A percentile compares a stretch with the other conserved stretches of the same genome.
These are phyloP conservation scores for Epicauta chinensis DNA, from an alignment of 1,140 invertebrate species.

Conservation along the genomic window DNA sequence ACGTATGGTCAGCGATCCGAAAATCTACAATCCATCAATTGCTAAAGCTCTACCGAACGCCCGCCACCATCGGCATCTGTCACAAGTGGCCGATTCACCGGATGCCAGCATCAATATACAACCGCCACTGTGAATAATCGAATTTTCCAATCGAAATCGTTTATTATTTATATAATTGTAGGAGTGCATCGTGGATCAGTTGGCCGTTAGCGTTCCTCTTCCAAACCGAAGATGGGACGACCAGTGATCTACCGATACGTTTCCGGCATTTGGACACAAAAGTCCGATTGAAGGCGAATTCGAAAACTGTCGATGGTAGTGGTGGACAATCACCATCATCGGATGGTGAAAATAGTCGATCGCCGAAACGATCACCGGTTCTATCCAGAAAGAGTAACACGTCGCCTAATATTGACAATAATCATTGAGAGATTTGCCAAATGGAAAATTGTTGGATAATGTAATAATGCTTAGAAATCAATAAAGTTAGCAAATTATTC, in stretches of 20 bases:
- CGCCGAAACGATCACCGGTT: constrained; percentile 43
- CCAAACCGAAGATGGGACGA: constrained; percentile 59
- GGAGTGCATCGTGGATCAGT: constrained; percentile 75
- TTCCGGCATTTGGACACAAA: constrained; percentile 76
- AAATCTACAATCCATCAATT: constrained; percentile 88
- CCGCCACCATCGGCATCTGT: constrained; percentile 40
- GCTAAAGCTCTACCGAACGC: constrained; percentile 59
- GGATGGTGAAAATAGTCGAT: constrained; percentile 44
- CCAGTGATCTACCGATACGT: constrained; percentile 71
- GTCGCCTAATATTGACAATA: too few species aligned
- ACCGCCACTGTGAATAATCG: constrained; percentile 40
- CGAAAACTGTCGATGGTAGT: constrained; percentile 43
- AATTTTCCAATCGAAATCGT: not conserved
- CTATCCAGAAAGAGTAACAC: constrained; percentile 34
- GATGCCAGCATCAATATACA: constrained; percentile 41
- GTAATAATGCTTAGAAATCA: too few species aligned
- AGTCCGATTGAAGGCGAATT: constrained; percentile 59
- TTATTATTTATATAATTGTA: constrained; percentile 30
- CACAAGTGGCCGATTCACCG: constrained; percentile 42
- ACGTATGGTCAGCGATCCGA: constrained; percentile 94
- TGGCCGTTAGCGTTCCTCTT: constrained; percentile 84
- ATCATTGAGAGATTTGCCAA: too few species aligned
- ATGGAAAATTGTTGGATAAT: too few species aligned
- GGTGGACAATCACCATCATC: constrained; percentile 57
- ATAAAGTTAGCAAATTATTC: too few species aligned